phyloP scores from a whole-genome alignment of 2,888 invertebrate species.

The Bellardia pandia region DNA sequence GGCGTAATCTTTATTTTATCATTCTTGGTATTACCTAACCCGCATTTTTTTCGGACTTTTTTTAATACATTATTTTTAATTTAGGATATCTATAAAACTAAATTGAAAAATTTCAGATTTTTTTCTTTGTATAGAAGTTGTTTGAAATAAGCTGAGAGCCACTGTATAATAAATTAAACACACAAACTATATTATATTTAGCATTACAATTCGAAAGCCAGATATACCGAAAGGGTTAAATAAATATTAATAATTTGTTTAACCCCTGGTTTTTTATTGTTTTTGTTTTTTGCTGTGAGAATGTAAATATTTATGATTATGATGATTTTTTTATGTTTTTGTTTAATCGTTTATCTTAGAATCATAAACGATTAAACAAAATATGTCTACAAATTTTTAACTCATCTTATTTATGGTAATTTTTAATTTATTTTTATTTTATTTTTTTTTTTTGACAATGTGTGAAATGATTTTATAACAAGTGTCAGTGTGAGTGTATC shows the following conservation, averaged over 20 bases:
- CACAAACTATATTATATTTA: too few relatives aligned
- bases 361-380: neutral
- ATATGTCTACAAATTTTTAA: constrained; percentile 50
- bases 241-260: constrained; percentile 6
- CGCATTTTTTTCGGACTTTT: too few relatives aligned
- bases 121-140: too few relatives aligned
- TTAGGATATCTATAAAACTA: too few relatives aligned
- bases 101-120: too few relatives aligned
- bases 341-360: constrained; percentile 27
- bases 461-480: constrained; percentile 26
- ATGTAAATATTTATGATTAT: constrained; percentile 28
- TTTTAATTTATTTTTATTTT: constrained; percentile 8
- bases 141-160: too few relatives aligned
- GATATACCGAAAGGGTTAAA: too few relatives aligned
- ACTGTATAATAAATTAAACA: too few relatives aligned
- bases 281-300: neutral
- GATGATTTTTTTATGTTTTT: neutral
- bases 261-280: constrained; percentile 17
- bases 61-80: too few relatives aligned
- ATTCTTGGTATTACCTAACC: too few relatives aligned
- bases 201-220: too few relatives aligned
- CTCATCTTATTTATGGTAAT: constrained; percentile 61
- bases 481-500: neutral
- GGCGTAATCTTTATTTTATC: too few relatives aligned
- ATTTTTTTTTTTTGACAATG: neutral